phyloP scores from a whole-genome alignment of 2,888 invertebrate genomes.

The Campoletis raptor region DNA sequence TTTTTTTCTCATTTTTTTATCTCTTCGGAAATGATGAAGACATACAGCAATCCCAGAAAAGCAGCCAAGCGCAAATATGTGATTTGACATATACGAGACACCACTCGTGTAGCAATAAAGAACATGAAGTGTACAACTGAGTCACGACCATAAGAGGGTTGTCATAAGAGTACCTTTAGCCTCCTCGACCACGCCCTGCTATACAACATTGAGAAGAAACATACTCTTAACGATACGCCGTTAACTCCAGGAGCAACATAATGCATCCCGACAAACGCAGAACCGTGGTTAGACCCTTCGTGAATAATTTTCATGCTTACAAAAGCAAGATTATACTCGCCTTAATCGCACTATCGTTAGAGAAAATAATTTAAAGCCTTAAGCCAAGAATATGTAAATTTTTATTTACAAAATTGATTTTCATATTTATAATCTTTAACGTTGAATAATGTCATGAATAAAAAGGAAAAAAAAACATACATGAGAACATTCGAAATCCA shows the following conservation, averaged over 20 bases:
- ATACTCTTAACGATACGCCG: constrained; percentile 60
- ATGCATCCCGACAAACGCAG: constrained; percentile 43
- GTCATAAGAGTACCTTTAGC: constrained; percentile 27
- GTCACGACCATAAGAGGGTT: constrained; percentile 5
- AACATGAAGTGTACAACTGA: constrained; percentile 5
- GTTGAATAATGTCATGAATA: neutral
- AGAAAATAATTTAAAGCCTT: constrained; percentile 10
- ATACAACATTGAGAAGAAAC: constrained; percentile 40
- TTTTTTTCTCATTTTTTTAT: neutral
- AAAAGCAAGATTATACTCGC: neutral
- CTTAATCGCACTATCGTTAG: neutral
- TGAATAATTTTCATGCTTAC: constrained; percentile 31
- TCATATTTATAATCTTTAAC: neutral
- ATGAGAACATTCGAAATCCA: neutral
- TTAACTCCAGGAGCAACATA: constrained; percentile 59
- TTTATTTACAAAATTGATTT: neutral
- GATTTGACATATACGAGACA: neutral
- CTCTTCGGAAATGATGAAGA: neutral
- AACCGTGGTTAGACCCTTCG: constrained; percentile 15
- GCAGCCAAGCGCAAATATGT: neutral
- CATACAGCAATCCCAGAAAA: neutral
- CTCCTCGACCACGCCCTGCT: constrained; percentile 35
- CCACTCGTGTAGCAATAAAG: constrained; percentile 2
- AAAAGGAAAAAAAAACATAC: neutral
- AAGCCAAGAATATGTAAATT: constrained; percentile 7